These are phyloP conservation scores for Grammomys surdaster DNA, from an alignment of 2,113 vertebrate species.

Conservation along the genomic window DNA sequence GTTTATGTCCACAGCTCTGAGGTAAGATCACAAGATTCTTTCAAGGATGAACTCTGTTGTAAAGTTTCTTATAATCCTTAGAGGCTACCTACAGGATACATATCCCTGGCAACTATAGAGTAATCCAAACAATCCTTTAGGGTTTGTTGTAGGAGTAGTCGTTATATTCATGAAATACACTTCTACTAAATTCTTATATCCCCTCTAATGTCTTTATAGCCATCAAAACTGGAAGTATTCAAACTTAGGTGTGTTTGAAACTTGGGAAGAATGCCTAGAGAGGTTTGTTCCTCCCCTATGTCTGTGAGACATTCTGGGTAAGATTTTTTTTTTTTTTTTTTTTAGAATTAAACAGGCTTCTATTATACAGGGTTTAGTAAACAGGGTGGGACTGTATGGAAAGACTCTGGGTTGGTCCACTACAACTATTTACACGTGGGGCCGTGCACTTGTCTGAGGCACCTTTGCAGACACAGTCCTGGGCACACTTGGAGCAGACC, in stretches of 20 bases:
- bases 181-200: not conserved
- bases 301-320: not conserved
- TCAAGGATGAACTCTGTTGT: not conserved
- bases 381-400: not conserved
- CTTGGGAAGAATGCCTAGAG: not conserved
- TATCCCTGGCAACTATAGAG: not conserved
- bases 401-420: too few relatives aligned
- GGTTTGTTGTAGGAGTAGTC: not conserved
- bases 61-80: conserved; percentile 7
- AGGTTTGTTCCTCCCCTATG: not conserved
- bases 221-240: not conserved
- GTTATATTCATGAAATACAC: not conserved
- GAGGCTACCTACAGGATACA: not conserved
- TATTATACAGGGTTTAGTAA: not conserved
- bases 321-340: not conserved
- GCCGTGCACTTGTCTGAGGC: conserved; percentile 80
- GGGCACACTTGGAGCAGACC: conserved; percentile 84
- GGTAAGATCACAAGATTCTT: not conserved
- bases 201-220: not conserved
- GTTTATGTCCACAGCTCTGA: not conserved
- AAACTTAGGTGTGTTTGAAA: not conserved
- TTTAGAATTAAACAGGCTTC: too few relatives aligned
- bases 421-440: not conserved
- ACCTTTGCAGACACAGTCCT: conserved; percentile 89
- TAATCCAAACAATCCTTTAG: not conserved